Evolutionary conservation across 2,888 invertebrate genomes (phyloP).

Genomic region (Neoascia interrupta): DNA sequence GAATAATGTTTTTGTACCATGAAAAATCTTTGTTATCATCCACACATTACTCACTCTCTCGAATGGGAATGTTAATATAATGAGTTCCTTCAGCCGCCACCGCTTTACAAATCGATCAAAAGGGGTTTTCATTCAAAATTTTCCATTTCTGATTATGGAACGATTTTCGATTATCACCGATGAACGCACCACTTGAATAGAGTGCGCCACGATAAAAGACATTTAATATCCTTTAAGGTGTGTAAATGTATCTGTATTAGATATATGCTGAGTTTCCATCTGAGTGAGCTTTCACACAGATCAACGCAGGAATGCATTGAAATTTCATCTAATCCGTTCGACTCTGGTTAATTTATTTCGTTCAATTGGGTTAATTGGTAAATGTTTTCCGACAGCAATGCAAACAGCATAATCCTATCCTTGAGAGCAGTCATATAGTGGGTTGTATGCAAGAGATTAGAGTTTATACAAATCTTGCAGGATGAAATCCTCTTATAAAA

Average conservation of each 20-base stretch:
- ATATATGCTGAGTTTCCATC: slow-evolving; percentile 10
- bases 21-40: too few species aligned
- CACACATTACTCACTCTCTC: too few species aligned
- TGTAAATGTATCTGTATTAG: background rate
- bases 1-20: too few species aligned
- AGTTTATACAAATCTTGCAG: background rate
- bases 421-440: background rate
- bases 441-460: background rate
- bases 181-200: slow-evolving; percentile 40
- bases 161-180: slow-evolving; percentile 18
- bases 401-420: too few species aligned
- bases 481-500: slow-evolving; percentile 26
- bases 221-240: background rate
- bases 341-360: slow-evolving; percentile 13
- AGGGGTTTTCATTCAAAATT: slow-evolving; percentile 15
- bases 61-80: slow-evolving; percentile 45
- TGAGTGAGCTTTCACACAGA: slow-evolving; percentile 1
- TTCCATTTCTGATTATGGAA: slow-evolving; percentile 34
- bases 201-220: slow-evolving; percentile 8
- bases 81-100: slow-evolving; percentile 50
- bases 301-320: background rate
- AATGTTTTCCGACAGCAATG: slow-evolving; percentile 16
- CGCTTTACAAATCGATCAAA: slow-evolving; percentile 23
- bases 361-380: slow-evolving; percentile 25
- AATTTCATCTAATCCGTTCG: slow-evolving; percentile 38